Percentiles rank a stretch among this genome's conserved stretches.
Conservation (phyloP, 2,113 vertebrate species). For the Eleginops maclovinus region DNA sequence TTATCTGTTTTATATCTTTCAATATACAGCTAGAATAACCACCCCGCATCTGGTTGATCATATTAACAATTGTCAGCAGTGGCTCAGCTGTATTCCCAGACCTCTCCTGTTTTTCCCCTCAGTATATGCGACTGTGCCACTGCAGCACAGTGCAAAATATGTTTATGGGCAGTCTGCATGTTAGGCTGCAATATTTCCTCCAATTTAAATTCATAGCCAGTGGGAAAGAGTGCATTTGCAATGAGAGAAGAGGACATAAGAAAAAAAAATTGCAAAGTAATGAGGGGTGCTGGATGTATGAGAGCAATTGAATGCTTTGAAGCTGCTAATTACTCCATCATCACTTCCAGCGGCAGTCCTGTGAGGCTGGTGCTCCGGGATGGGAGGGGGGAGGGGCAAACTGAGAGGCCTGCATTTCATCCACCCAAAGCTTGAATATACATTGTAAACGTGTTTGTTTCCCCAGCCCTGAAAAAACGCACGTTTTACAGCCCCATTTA, state of each 20-base stretch:
- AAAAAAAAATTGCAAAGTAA: constrained; percentile 27
- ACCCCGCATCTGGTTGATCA: constrained; percentile 10
- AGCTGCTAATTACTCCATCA: constrained; percentile 67
- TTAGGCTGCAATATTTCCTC: constrained; percentile 37
- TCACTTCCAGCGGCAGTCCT: constrained; percentile 53
- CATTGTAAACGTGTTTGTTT: constrained; percentile 56
- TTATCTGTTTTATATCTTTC: not conserved
- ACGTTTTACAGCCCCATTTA: too few relatives aligned
- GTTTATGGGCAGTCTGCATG: constrained; percentile 29
- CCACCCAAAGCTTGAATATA: constrained; percentile 42
- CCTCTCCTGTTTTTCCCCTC: constrained; percentile 16
- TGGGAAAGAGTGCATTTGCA: constrained; percentile 34
- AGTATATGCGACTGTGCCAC: constrained; percentile 21
- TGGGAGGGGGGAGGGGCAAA: constrained; percentile 25
- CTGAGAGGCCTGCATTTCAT: constrained; percentile 28
- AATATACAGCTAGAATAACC: not conserved
- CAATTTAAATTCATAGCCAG: constrained; percentile 49
- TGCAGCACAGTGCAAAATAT: constrained; percentile 36
- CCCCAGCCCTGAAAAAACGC: constrained; percentile 11
- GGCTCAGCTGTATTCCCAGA: constrained; percentile 3
- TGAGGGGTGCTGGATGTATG: constrained; percentile 33
- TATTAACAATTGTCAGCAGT: constrained; percentile 10
- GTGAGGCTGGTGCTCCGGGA: constrained; percentile 49
- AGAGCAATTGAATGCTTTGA: constrained; percentile 60
- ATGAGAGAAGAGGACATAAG: not conserved